Evolutionary conservation across 2,797 vertebrate genomes (phyloP).

Genomic region (Melanotaenia pygmaea): DNA sequence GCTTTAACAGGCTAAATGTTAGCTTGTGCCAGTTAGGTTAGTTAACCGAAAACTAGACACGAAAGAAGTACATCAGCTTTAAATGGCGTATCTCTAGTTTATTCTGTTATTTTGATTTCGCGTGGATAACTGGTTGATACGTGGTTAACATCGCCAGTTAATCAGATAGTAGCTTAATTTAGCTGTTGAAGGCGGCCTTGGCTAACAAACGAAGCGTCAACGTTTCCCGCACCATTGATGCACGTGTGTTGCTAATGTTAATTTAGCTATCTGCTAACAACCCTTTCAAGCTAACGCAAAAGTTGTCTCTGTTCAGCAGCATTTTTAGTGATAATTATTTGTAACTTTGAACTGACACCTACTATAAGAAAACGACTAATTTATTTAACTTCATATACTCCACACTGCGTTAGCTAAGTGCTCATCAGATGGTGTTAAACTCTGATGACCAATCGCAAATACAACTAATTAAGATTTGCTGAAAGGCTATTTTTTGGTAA

Average conservation of each 20-base stretch:
- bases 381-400: not conserved
- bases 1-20: conserved; percentile 32
- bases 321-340: not conserved
- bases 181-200: not conserved
- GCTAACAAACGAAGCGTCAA: conserved; percentile 31
- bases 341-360: not conserved
- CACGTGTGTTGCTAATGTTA: conserved; percentile 62
- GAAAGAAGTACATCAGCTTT: not conserved
- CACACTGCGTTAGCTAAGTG: not conserved
- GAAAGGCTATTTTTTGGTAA: no score
- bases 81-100: not conserved
- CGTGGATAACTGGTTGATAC: accelerated
- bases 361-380: not conserved
- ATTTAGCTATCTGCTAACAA: conserved; percentile 41
- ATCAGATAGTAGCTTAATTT: not conserved
- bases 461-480: no score
- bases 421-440: not conserved
- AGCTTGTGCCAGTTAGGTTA: conserved; percentile 44
- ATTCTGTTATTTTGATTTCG: accelerated
- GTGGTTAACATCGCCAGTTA: accelerated
- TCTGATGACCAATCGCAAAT: no score
- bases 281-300: not conserved
- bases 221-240: conserved; percentile 19
- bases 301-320: not conserved
- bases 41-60: conserved; percentile 31